Base-by-base conservation (phyloP, 2,888 invertebrate genomes). In the Meteorus cinctellus region DNA sequence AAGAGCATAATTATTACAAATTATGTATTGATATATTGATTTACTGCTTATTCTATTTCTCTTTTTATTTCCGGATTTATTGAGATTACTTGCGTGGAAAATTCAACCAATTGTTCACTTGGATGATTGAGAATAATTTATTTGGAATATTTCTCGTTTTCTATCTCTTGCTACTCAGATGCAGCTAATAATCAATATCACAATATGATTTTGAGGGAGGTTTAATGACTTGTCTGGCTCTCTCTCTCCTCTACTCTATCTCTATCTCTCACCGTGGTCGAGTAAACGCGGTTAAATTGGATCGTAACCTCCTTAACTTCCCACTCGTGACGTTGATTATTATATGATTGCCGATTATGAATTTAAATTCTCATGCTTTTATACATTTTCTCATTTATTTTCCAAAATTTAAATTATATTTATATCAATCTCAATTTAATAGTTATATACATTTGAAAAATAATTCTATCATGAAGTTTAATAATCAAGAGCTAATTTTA, bases 251-350 rank as follows among this genome's bases (percentile, higher is more conserved):
- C 16, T n/a, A 41, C 8, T 48, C 48, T n/a, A 48, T 48, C 55
- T 55, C 48, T 55, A 27, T 51, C 12, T 69, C 31, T n/a, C 48
- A 55, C 27, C 24, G n/a, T 45, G 41, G 41, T 45, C 48, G 48
- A 75, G 70, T 75, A 70, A 75, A 75, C 41, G 55, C 31, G 71
- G 66, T 65, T 59, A 71, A 75, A 71, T 75, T 71, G 71, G 71
- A 59, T 71, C 66, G 66, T 66, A 75, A 75, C 66, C 71, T 66
- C 63, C 66, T 71, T 75, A 75, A 66, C 70, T 59, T 65, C 36
- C 19, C 59, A 59, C 65, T 66, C 60, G 66, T 71, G 66, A 71
- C 66, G 71, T 31, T 75, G 65, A 71, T 75, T 70, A 71, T 75
- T 66, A 71, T 66, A 55, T 66, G 59, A 75, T 71, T 60, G 63